Evolutionary conservation across 2,113 vertebrate species (phyloP).

Genomic region (Prunella fulvescens): DNA sequence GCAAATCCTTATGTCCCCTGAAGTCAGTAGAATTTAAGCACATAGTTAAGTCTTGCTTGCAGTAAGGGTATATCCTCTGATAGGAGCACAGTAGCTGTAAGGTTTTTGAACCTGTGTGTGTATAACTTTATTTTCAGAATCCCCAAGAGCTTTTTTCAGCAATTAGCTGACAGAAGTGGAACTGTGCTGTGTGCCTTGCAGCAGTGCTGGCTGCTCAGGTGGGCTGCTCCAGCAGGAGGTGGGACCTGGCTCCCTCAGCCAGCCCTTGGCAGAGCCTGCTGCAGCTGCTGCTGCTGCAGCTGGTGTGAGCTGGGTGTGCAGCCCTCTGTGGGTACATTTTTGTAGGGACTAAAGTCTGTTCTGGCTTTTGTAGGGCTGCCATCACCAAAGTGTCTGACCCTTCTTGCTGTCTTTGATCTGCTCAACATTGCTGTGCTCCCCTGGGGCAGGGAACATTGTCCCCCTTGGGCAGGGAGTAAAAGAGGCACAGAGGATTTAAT

Average conservation of each 20-base stretch:
- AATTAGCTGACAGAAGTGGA: background rate
- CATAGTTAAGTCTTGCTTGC: background rate
- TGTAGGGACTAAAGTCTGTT: background rate
- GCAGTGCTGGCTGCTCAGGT: background rate
- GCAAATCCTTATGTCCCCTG: background rate
- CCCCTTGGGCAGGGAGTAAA: background rate
- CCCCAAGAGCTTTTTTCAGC: background rate
- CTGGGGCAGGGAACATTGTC: background rate
- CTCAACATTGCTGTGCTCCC: accelerated
- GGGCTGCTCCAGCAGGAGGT: background rate
- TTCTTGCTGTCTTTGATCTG: accelerated
- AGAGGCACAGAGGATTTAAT: background rate
- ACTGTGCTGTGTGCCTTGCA: background rate
- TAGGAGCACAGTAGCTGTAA: background rate
- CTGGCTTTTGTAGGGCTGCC: background rate
- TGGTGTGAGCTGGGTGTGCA: background rate
- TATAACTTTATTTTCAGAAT: background rate
- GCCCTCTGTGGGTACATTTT: accelerated
- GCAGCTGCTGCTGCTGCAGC: background rate
- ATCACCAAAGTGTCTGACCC: background rate
- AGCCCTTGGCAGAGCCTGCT: background rate
- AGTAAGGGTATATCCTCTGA: background rate
- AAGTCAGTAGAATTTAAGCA: background rate
- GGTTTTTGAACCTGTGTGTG: background rate
- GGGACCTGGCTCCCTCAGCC: background rate